Percentiles rank a stretch among this genome's conserved stretches.
These are phyloP conservation scores for Glaucopsyche alexis DNA, from an alignment of 2,888 invertebrate genomes.

Conservation along the genomic window DNA sequence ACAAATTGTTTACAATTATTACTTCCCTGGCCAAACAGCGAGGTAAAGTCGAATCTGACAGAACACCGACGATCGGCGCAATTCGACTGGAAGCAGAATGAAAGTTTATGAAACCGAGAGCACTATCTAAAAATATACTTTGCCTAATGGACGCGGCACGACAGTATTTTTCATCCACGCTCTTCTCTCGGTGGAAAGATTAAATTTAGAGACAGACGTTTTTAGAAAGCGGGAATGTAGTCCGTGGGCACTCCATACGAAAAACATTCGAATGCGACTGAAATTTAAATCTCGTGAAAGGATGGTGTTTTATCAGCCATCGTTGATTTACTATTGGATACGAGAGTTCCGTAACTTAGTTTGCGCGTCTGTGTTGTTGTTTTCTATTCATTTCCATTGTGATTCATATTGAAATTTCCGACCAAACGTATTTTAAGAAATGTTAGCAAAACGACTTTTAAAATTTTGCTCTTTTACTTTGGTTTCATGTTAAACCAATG, in stretches of 20 bases:
- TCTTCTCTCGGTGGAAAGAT: slow-evolving; percentile 59
- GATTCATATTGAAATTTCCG: not conserved
- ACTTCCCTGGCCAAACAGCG: not conserved
- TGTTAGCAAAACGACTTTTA: not conserved
- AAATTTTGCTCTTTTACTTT: not conserved
- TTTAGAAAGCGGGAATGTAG: slow-evolving; percentile 61
- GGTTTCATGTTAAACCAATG: not conserved
- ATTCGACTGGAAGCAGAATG: slow-evolving; percentile 47
- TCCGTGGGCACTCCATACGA: slow-evolving; percentile 36
- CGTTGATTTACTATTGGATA: slow-evolving; percentile 21
- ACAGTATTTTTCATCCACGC: slow-evolving; percentile 63
- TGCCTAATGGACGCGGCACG: slow-evolving; percentile 68
- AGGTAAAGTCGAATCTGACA: not conserved
- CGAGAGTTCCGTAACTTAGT: slow-evolving; percentile 11
- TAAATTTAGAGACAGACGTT: slow-evolving; percentile 67
- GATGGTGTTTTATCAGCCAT: slow-evolving; percentile 29
- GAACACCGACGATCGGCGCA: slow-evolving; percentile 35
- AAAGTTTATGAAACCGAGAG: slow-evolving; percentile 53
- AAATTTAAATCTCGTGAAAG: slow-evolving; percentile 29
- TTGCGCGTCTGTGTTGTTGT: slow-evolving; percentile 18
- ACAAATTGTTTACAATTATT: not conserved
- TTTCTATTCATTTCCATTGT: slow-evolving; percentile 11
- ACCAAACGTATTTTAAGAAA: slow-evolving; percentile 14
- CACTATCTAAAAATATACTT: slow-evolving; percentile 65
- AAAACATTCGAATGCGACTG: slow-evolving; percentile 32